These are phyloP conservation scores for Plagiodera versicolora DNA, from an alignment of 2,888 invertebrate species.

Conservation along the genomic window DNA sequence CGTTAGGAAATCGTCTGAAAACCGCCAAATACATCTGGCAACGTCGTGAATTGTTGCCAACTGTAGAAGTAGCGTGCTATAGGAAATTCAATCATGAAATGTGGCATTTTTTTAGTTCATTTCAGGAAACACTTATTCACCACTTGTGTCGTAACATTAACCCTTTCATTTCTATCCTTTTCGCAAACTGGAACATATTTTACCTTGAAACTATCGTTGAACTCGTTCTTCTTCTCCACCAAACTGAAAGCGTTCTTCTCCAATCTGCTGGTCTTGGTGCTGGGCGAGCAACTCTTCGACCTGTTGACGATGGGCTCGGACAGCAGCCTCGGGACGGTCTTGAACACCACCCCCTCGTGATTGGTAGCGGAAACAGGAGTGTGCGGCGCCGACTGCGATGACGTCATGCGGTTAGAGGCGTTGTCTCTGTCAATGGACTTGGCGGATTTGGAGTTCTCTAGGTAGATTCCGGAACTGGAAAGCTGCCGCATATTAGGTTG, in stretches of 20 bases:
- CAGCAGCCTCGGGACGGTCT: conserved; percentile 48
- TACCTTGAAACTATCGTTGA: conserved; percentile 39
- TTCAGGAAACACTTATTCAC: no score
- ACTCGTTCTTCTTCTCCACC: conserved; percentile 31
- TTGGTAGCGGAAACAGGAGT: conserved; percentile 52
- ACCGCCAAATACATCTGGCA: no score
- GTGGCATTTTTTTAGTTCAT: no score
- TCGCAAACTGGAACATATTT: no score
- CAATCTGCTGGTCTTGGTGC: conserved; percentile 39
- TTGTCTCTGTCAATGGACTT: conserved; percentile 49
- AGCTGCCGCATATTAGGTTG: conserved; percentile 55
- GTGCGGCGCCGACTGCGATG: conserved; percentile 54
- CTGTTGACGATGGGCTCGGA: conserved; percentile 51
- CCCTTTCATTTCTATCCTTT: no score
- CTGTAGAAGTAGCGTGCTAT: no score
- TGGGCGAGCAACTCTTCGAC: conserved; percentile 38
- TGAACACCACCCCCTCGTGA: conserved; percentile 46
- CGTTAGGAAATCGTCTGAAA: no score
- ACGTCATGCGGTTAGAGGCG: conserved; percentile 44
- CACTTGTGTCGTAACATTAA: no score
- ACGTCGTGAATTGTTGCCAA: no score
- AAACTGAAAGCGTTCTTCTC: conserved; percentile 27
- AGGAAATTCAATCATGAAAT: no score
- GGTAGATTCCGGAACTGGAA: conserved; percentile 47
- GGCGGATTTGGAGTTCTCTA: conserved; percentile 48